phyloP scores from a whole-genome alignment of 2,113 vertebrate genomes.

The Phalacrocorax pelagicus region DNA sequence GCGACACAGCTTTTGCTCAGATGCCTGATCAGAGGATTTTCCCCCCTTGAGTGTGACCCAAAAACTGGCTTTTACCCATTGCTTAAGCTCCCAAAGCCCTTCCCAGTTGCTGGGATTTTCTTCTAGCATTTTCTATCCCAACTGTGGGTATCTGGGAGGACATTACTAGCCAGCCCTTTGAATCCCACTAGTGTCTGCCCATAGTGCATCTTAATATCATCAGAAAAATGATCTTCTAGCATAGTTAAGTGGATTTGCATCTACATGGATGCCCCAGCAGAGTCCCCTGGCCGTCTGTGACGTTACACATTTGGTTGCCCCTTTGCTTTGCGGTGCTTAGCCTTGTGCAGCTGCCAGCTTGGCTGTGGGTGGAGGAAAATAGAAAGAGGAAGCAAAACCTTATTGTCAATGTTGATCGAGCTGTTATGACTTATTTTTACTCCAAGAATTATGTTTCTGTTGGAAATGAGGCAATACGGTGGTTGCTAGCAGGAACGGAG shows the following conservation, averaged over 20 bases:
- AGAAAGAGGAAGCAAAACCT: not conserved
- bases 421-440: not conserved
- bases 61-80: not conserved
- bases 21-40: too few relatives aligned
- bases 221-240: not conserved
- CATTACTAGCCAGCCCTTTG: not conserved
- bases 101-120: not conserved
- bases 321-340: not conserved
- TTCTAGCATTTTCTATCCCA: not conserved
- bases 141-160: not conserved
- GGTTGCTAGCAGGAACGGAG: not conserved
- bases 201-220: too few relatives aligned
- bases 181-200: not conserved
- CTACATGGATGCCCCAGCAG: not conserved
- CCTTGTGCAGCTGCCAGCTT: not conserved
- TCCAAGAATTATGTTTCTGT: not conserved
- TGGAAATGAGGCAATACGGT: fast-evolving
- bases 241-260: not conserved
- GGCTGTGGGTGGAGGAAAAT: too few relatives aligned
- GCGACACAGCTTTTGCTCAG: not conserved
- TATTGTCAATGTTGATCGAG: too few relatives aligned
- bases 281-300: not conserved
- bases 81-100: not conserved
- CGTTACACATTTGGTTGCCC: not conserved
- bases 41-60: not conserved